Conservation (phyloP, 2,888 invertebrate genomes). For the Ephialtes manifestator region DNA sequence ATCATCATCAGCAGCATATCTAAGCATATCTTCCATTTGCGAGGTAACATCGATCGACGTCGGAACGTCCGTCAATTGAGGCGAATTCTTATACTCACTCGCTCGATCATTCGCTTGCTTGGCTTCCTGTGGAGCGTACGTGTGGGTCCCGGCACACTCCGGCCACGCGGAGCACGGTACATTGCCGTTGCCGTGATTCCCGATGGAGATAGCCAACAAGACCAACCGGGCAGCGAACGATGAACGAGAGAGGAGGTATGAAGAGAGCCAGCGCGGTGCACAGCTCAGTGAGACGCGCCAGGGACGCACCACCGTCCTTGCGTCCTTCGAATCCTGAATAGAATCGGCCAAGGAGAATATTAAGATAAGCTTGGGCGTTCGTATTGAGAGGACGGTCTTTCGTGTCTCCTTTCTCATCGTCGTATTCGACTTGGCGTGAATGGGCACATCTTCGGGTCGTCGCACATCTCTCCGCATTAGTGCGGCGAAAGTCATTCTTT, state of each 20-base stretch:
- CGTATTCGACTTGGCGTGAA: slow-evolving; percentile 64
- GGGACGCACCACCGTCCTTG: slow-evolving; percentile 52
- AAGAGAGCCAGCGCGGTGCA: slow-evolving; percentile 20
- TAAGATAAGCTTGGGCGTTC: slow-evolving; percentile 72
- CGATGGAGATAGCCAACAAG: slow-evolving; percentile 61
- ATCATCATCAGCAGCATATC: background rate
- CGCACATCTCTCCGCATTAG: slow-evolving; percentile 24
- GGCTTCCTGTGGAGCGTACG: slow-evolving; percentile 43
- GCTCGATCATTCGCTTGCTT: slow-evolving; percentile 21
- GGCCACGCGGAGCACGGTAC: slow-evolving; percentile 51
- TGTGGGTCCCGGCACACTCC: slow-evolving; percentile 53
- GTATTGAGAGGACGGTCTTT: slow-evolving; percentile 40
- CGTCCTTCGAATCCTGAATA: slow-evolving; percentile 68
- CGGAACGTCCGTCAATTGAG: slow-evolving; percentile 60
- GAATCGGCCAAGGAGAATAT: slow-evolving; percentile 74
- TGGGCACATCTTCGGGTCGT: slow-evolving; percentile 61
- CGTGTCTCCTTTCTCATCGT: slow-evolving; percentile 28
- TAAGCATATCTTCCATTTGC: slow-evolving; percentile 34
- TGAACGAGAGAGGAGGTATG: slow-evolving; percentile 34
- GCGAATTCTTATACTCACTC: slow-evolving; percentile 4
- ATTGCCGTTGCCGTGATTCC: slow-evolving; percentile 56
- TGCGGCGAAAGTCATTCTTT: slow-evolving; percentile 32
- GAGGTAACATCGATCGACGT: slow-evolving; percentile 58
- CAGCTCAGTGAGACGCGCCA: slow-evolving; percentile 43
- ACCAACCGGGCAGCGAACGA: slow-evolving; percentile 30